Percentiles rank a stretch among this genome's conserved stretches.
phyloP scores from a whole-genome alignment of 2,888 invertebrate species.

The Tenthredo distinguenda region DNA sequence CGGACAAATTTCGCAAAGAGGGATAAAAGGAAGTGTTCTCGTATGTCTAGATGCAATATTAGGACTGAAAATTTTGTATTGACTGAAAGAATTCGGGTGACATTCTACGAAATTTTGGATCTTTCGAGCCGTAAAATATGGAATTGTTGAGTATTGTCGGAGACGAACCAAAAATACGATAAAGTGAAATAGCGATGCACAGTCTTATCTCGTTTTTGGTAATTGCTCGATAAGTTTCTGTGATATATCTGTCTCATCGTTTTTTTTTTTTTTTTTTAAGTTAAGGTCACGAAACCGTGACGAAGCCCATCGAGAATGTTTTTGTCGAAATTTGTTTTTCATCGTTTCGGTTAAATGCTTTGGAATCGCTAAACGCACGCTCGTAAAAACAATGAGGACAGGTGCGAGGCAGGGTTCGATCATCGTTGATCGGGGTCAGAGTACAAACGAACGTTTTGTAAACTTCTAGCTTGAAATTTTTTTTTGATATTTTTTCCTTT shows the following conservation, averaged over 20 bases:
- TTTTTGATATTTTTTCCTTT: background rate
- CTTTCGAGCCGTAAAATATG: background rate
- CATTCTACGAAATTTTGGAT: background rate
- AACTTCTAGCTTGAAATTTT: background rate
- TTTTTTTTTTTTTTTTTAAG: background rate
- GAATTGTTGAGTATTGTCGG: background rate
- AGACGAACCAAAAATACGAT: background rate
- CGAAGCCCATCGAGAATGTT: background rate
- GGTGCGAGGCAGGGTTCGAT: background rate
- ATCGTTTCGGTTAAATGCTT: background rate
- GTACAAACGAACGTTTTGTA: background rate
- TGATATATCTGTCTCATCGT: background rate
- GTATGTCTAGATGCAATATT: too few species aligned
- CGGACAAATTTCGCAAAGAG: background rate
- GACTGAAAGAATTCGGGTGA: background rate
- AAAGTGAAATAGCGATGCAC: background rate
- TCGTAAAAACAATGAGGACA: background rate
- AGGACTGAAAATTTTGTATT: background rate
- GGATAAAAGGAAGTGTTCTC: background rate
- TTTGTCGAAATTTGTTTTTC: background rate
- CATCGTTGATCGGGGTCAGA: background rate
- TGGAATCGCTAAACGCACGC: background rate
- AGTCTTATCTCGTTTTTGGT: background rate
- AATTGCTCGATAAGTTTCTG: constrained; percentile 2
- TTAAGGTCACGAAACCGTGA: background rate